These are phyloP conservation scores for Heliopora coerulea DNA, from an alignment of 92 coral and sea anemone species.

Conservation along the genomic window DNA sequence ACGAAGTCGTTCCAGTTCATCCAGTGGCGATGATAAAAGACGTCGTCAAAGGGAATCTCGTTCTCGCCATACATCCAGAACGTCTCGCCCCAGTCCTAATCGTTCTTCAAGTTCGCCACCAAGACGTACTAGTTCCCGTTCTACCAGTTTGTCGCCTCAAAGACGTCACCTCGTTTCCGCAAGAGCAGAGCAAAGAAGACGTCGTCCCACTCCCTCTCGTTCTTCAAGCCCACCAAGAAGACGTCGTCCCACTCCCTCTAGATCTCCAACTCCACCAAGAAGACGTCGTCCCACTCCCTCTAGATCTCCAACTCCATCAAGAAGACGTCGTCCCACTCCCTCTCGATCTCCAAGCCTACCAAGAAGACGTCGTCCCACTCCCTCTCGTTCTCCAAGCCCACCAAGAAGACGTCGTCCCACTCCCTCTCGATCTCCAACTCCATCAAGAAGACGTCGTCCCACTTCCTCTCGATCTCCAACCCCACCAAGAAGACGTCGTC, in stretches of 20 bases:
- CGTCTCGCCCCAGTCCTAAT: constrained; percentile 23
- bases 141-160: neutral
- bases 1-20: neutral
- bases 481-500: constrained; percentile 22
- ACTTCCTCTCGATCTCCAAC: constrained; percentile 11
- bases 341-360: constrained; percentile 6
- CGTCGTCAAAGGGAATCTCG: neutral
- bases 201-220: constrained; percentile 36
- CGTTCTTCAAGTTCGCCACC: constrained; percentile 32
- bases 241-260: constrained; percentile 23
- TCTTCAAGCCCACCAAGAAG: constrained; percentile 37
- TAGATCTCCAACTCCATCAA: constrained; percentile 18
- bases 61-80: neutral
- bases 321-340: constrained; percentile 22
- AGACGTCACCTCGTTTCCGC: constrained; percentile 8
- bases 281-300: constrained; percentile 57
- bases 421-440: neutral
- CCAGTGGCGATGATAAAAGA: no score
- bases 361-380: constrained; percentile 8
- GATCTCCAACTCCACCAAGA: constrained; percentile 22
- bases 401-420: constrained; percentile 38
- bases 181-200: constrained; percentile 15
- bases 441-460: constrained; percentile 39
- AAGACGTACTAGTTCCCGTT: no score
- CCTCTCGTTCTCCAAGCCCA: constrained; percentile 20